Evolutionary conservation across 2,888 invertebrate species (phyloP).

Genomic region (Anthoptus insignis): DNA sequence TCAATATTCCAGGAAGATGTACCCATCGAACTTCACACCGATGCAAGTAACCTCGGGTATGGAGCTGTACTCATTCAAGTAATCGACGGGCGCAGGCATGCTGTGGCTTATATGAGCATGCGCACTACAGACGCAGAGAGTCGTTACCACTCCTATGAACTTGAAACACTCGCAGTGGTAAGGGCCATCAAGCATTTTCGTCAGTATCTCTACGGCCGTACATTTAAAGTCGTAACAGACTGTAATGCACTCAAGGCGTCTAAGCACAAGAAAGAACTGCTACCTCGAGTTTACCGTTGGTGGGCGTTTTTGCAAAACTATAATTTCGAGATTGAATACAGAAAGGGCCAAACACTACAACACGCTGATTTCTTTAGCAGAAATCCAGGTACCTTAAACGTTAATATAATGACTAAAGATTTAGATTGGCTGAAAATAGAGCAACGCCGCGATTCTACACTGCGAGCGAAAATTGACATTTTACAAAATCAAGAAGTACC

Average conservation of each 20-base stretch:
- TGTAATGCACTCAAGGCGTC: conserved; percentile 57
- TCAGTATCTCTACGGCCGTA: conserved; percentile 50
- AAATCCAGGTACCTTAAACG: conserved; percentile 38
- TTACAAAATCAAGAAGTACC: no score
- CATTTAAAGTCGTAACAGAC: conserved; percentile 49
- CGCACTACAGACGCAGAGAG: conserved; percentile 46
- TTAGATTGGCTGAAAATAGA: conserved; percentile 50
- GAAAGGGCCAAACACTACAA: conserved; percentile 42
- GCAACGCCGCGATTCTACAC: conserved; percentile 46
- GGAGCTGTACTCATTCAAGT: conserved; percentile 45
- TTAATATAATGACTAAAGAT: conserved; percentile 46
- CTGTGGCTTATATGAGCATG: conserved; percentile 44
- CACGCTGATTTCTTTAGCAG: conserved; percentile 50
- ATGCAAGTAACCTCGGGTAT: conserved; percentile 50
- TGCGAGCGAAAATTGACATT: no score
- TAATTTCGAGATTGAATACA: conserved; percentile 48
- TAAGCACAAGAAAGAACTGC: conserved; percentile 51
- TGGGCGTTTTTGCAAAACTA: conserved; percentile 56
- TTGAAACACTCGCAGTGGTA: conserved; percentile 50
- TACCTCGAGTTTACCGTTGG: conserved; percentile 55
- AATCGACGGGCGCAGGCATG: conserved; percentile 37
- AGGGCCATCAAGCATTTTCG: conserved; percentile 54
- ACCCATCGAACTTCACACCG: conserved; percentile 46
- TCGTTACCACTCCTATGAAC: conserved; percentile 50
- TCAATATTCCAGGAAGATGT: conserved; percentile 42